Conservation (phyloP, 2,888 invertebrate species). For the Hydrotaea cyrtoneurina region DNA sequence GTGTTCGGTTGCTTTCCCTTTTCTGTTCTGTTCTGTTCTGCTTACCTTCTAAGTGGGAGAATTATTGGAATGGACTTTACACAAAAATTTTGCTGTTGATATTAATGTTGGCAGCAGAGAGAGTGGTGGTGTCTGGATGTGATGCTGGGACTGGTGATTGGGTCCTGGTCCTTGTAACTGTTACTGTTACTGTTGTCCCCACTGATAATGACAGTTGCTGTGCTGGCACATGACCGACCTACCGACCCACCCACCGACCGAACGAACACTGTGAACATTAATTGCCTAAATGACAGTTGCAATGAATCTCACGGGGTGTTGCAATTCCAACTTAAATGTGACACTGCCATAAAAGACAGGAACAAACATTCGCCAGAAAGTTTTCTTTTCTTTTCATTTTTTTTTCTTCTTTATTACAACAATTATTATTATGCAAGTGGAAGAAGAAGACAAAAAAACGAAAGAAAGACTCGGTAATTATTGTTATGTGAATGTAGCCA, state of each 20-base stretch:
- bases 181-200: too few relatives aligned
- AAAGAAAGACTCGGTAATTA: conserved; percentile 2
- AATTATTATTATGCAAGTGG: conserved; percentile 28
- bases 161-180: too few relatives aligned
- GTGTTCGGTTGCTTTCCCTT: background rate
- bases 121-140: background rate
- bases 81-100: conserved; percentile 37
- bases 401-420: conserved; percentile 14
- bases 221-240: conserved; percentile 12
- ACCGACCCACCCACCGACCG: too few relatives aligned
- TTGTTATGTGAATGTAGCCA: conserved; percentile 12
- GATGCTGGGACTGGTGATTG: background rate
- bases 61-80: conserved; percentile 25
- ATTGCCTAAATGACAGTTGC: conserved; percentile 68
- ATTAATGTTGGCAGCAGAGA: conserved; percentile 42
- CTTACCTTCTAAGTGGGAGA: background rate
- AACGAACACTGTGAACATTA: conserved; percentile 55
- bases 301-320: conserved; percentile 60
- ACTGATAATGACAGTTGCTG: background rate
- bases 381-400: conserved; percentile 5
- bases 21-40: background rate
- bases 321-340: conserved; percentile 39
- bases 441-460: background rate
- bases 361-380: conserved; percentile 10
- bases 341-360: conserved; percentile 31